Evolutionary conservation across 1,140 invertebrate species (phyloP), one percentile per base, ranked within the genome.

Genomic region (Phymastichus coffea): DNA sequence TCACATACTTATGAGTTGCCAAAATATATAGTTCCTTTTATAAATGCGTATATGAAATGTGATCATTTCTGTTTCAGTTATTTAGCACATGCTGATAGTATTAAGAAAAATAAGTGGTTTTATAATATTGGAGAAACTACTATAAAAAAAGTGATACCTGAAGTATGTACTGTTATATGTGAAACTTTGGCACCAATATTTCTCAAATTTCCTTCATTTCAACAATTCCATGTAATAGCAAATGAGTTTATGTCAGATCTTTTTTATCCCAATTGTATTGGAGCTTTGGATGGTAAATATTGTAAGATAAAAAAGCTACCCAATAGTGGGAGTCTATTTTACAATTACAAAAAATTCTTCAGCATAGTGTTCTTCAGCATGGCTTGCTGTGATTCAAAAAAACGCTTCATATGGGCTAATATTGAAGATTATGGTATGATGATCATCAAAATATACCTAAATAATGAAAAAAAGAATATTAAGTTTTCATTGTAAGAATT

Each of bases 321-420:
- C 8, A 60, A 73, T 51, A 66, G 65, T 53, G 77, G 77, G 26
- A 74, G 73, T 2, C 57, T 65, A 25, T 81, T 67, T 70, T 76
- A 65, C 51, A 82, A 82, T 64, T 80, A 82, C 60, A 82, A 82
- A 61, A 59, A 69, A 25, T 75, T 64, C 59, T 80, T 74, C 60
- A 75, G 66, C 19, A 71, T 80, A 15, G 73, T n/a, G n/a, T n/a
- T n/a, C n/a, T n/a, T 79, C 22, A 58, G 81, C 17, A 65, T 79
- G 59, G 80, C 69, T 14, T 56, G 75, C 3, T 68, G 46, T 33
- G 75, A 78, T 72, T 65, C 71, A 26, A 64, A 75, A 57, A 75
- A 75, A 61, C 61, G 61, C 44, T 79, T 80, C 63, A 65, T 66
- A 17, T 56, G 62, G 9, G 64, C 79, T 28, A 73, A 78, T 43